phyloP scores from a whole-genome alignment of 1,140 invertebrate species.

The Achatina immaculata region DNA sequence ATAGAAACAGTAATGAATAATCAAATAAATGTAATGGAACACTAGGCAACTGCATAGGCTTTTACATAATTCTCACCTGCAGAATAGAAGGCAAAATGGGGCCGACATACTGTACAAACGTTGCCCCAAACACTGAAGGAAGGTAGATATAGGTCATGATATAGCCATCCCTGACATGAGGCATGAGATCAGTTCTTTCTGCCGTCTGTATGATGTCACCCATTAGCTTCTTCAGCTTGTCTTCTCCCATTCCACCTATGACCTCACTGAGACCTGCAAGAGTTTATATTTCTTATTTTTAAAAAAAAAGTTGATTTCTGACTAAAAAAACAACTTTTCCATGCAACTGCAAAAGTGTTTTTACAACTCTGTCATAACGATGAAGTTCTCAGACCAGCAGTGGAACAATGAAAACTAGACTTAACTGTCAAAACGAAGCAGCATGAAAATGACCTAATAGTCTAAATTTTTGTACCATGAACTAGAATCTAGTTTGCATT shows the following conservation, averaged over 20 bases:
- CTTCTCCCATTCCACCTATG: conserved; percentile 93
- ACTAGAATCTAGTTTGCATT: too few species aligned
- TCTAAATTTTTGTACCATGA: too few species aligned
- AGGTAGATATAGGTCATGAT: conserved; percentile 99
- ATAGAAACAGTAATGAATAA: too few species aligned
- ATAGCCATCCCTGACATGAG: conserved; percentile 98
- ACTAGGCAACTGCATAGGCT: too few species aligned
- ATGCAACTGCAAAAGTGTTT: not conserved
- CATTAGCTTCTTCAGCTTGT: conserved; percentile 96
- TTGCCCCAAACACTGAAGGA: conserved; percentile 94
- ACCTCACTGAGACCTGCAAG: conserved; percentile 78
- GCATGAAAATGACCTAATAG: too few species aligned
- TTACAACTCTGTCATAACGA: conserved; percentile 6
- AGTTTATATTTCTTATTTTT: not conserved
- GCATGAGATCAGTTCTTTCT: conserved; percentile 88
- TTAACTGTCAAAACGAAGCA: too few species aligned
- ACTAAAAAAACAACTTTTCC: too few species aligned
- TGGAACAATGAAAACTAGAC: too few species aligned
- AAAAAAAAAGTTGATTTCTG: conserved; percentile 18
- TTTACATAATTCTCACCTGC: conserved; percentile 81
- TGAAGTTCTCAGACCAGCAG: too few species aligned
- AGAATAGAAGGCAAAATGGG: conserved; percentile 98
- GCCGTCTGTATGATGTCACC: conserved; percentile 97
- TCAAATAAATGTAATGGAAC: too few species aligned
- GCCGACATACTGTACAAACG: conserved; percentile 96